A percentile compares a stretch with the other conserved stretches of the same genome.
Evolutionary conservation across 1,140 invertebrate genomes (phyloP).

Genomic region (Atta texana): DNA sequence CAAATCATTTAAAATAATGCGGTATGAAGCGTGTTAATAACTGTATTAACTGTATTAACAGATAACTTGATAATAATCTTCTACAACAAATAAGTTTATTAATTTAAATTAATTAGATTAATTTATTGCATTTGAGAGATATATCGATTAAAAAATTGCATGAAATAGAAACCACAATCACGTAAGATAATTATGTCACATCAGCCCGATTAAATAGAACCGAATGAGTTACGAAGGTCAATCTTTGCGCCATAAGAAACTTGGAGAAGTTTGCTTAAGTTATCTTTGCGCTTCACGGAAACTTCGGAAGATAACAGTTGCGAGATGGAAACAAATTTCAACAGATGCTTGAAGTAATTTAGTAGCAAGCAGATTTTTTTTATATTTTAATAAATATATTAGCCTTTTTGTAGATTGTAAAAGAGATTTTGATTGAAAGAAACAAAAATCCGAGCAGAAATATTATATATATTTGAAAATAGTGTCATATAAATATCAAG

Average conservation of each 20-base stretch:
- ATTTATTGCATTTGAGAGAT: neutral
- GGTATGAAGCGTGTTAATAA: too few relatives aligned
- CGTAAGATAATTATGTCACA: constrained; percentile 9
- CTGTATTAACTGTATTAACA: too few relatives aligned
- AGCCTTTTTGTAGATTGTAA: neutral
- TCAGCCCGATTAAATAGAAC: constrained; percentile 39
- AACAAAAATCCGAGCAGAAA: neutral
- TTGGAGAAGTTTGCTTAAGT: constrained; percentile 51
- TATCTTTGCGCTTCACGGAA: constrained; percentile 39
- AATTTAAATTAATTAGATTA: too few relatives aligned
- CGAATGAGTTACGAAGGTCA: constrained; percentile 45
- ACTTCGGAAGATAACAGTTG: constrained; percentile 45
- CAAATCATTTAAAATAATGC: too few relatives aligned
- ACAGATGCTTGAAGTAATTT: constrained; percentile 23
- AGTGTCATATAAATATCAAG: neutral
- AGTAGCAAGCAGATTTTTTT: neutral
- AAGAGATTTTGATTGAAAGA: neutral
- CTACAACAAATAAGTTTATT: too few relatives aligned
- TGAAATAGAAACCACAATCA: neutral
- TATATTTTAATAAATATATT: neutral
- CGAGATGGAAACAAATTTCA: constrained; percentile 36
- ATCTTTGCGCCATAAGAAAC: constrained; percentile 11
- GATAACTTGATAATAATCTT: neutral
- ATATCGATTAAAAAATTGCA: neutral
- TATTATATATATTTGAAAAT: neutral